These are phyloP conservation scores for Agrochola lota DNA, from an alignment of 2,888 invertebrate genomes.

Conservation along the genomic window DNA sequence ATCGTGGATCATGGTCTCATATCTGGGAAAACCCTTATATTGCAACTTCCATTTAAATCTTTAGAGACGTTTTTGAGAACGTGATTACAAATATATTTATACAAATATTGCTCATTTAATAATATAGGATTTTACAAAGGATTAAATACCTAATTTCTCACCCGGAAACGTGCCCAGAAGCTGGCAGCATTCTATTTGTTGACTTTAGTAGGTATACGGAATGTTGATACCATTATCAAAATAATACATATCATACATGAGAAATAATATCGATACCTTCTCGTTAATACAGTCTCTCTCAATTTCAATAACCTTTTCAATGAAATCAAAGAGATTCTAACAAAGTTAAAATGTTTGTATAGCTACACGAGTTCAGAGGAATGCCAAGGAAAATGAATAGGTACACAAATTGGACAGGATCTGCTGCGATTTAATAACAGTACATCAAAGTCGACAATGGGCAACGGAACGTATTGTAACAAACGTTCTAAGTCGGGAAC, in stretches of 20 bases:
- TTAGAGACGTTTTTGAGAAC: too few relatives aligned
- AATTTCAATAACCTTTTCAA: constrained; percentile 25
- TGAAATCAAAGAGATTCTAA: constrained; percentile 37
- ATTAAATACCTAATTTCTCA: too few relatives aligned
- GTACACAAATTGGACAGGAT: constrained; percentile 61
- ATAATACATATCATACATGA: not conserved
- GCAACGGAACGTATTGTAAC: constrained; percentile 79
- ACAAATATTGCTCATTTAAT: too few relatives aligned
- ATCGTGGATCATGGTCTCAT: too few relatives aligned
- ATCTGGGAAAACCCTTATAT: too few relatives aligned
- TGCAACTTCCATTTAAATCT: too few relatives aligned
- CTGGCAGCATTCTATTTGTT: not conserved
- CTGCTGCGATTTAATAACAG: constrained; percentile 72
- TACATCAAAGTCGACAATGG: constrained; percentile 77
- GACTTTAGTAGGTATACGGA: not conserved
- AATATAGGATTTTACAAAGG: too few relatives aligned
- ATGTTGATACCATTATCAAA: not conserved
- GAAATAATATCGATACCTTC: not conserved
- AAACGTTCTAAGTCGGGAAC: constrained; percentile 75
- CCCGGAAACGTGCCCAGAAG: too few relatives aligned
- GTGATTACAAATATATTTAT: too few relatives aligned
- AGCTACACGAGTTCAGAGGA: constrained; percentile 40
- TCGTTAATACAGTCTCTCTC: not conserved
- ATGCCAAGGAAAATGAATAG: constrained; percentile 55
- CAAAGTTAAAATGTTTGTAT: constrained; percentile 32